Percentiles rank a stretch among this genome's conserved stretches.
These are phyloP conservation scores for Diarsia brunnea DNA, from an alignment of 2,888 invertebrate species.

Conservation along the genomic window DNA sequence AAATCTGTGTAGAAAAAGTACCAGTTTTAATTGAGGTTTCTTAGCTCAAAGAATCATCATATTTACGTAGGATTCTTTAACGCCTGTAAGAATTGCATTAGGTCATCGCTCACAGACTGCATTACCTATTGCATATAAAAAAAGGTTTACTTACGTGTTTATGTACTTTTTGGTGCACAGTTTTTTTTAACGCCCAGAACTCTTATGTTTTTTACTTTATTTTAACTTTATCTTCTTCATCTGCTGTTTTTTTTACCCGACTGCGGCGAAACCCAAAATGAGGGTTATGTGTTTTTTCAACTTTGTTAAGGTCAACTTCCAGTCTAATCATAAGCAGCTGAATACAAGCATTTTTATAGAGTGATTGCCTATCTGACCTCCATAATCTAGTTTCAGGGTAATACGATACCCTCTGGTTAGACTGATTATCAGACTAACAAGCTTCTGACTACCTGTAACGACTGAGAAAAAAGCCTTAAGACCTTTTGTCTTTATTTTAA, in stretches of 20 bases:
- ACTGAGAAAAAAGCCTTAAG: not conserved
- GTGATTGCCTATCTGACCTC: not conserved
- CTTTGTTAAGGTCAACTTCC: not conserved
- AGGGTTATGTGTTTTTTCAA: no score
- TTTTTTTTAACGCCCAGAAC: not conserved
- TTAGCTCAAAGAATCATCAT: not conserved
- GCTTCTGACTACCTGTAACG: not conserved
- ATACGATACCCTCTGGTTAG: not conserved
- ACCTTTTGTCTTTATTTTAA: not conserved
- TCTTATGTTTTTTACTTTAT: no score
- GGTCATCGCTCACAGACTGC: not conserved
- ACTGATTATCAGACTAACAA: not conserved
- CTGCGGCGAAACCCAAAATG: no score
- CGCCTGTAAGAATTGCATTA: not conserved
- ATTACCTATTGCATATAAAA: not conserved
- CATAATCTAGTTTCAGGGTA: not conserved
- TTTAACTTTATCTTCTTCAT: not conserved
- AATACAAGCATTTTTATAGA: not conserved
- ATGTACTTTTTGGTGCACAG: no score
- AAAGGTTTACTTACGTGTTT: not conserved
- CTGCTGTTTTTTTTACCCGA: no score
- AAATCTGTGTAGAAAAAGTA: conserved; percentile 16
- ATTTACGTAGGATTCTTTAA: not conserved
- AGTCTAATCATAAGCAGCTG: not conserved
- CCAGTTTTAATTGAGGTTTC: conserved; percentile 6